A percentile compares a stretch with the other conserved stretches of the same genome.
Conservation (phyloP, 2,888 invertebrate species). For the Magallana nippona region DNA sequence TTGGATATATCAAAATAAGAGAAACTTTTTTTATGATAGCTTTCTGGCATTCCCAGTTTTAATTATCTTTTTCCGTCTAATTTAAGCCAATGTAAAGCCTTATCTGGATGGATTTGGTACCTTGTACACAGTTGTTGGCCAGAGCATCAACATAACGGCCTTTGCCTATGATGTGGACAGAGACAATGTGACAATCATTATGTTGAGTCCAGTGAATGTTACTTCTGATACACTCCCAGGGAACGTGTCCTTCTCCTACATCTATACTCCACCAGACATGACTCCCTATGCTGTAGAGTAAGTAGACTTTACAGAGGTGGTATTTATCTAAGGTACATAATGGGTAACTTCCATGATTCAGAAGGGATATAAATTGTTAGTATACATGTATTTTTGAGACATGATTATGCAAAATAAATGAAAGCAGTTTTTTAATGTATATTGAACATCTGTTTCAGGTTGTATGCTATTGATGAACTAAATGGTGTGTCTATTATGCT, state of each 20-base stretch:
- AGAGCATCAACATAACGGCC: constrained; percentile 32
- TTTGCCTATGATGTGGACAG: constrained; percentile 41
- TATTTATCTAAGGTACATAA: no score
- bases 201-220: constrained; percentile 20
- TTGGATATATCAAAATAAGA: no score
- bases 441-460: constrained; percentile 40
- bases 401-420: no score
- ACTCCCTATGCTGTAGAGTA: constrained; percentile 19
- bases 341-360: no score
- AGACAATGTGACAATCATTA: constrained; percentile 35
- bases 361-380: no score
- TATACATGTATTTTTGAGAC: no score
- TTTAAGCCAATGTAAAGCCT: constrained; percentile 43
- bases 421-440: no score
- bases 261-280: constrained; percentile 14
- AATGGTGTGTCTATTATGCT: constrained; percentile 41
- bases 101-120: neutral
- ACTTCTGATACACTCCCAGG: neutral
- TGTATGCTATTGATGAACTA: constrained; percentile 43
- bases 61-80: no score
- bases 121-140: constrained; percentile 38
- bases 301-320: neutral
- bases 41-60: no score
- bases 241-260: constrained; percentile 9
- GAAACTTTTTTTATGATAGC: no score